Evolutionary conservation across 2,797 vertebrate genomes (phyloP), one percentile per base, ranked within the genome.

Genomic region (Hozukius guyotensis): DNA sequence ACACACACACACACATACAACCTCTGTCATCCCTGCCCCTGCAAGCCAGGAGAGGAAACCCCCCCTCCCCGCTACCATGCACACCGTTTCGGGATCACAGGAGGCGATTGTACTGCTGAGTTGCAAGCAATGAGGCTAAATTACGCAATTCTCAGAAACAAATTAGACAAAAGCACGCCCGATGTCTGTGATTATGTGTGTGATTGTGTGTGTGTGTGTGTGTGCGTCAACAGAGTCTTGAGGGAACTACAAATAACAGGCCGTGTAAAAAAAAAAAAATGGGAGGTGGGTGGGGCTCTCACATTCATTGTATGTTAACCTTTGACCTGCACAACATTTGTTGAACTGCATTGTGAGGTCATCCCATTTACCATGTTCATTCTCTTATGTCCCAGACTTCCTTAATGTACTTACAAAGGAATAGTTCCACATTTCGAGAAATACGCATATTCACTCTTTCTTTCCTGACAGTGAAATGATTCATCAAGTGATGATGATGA

Each of bases 111-210:
- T 94, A 38, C 92, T 82, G 67, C 61, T 6, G 69, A 88, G 74
- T 88, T 88, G 81, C 81, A 78, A 87, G 87, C 86, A 90, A 88
- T 90, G 79, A 93, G 61, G 78, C 77, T 77, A 80, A 91, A 92
- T 91, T 91, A 92, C 55, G 42, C 82, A 88, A 92, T 89, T 92
- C 80, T 85, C 42, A 72, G 89, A 89, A 92, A 91, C 88, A 90
- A 95, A 94, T 93, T 85, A 91, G 72, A 90, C 80, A 87, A 90
- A 94, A 86, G 80, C 67, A 13, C 70, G 49, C 83, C 80, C 78
- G 72, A 81, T 87, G 89, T 86, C 27, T 80, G 69, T 67, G 57
- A 78, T 78, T 89, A 64, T 78, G 66, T 71, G 24, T 20, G 76
- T 60, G 77, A 52, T 34, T 56, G 29, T 34, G 62, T 62, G 22